Evolutionary conservation across 2,888 invertebrate genomes (phyloP).

Genomic region (Xanthia icteritia): DNA sequence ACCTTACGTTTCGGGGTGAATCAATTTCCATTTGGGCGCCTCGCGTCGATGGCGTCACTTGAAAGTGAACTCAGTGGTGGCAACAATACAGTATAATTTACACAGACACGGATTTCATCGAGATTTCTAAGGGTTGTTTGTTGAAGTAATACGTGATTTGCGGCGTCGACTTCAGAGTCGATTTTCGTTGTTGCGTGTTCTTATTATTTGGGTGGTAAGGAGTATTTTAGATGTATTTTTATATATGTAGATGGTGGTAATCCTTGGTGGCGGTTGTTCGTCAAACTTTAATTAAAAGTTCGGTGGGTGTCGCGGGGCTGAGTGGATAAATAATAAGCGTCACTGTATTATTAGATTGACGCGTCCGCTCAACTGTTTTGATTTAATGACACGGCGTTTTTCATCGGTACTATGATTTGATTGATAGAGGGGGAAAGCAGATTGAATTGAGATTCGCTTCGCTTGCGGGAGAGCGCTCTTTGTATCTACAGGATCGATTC

Average conservation of each 20-base stretch:
- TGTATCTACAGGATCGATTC: slow-evolving; percentile 48
- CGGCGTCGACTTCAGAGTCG: slow-evolving; percentile 79
- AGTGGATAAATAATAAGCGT: slow-evolving; percentile 61
- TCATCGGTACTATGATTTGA: slow-evolving; percentile 58
- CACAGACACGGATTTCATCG: slow-evolving; percentile 73
- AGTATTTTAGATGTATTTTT: slow-evolving; percentile 70
- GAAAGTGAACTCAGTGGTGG: slow-evolving; percentile 71
- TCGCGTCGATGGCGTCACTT: slow-evolving; percentile 68
- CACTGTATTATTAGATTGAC: slow-evolving; percentile 62
- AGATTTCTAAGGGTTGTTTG: slow-evolving; percentile 83
- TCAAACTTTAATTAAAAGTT: slow-evolving; percentile 85
- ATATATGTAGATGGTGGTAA: slow-evolving; percentile 64
- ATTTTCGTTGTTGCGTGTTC: slow-evolving; percentile 70
- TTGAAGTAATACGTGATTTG: slow-evolving; percentile 88
- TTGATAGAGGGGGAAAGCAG: slow-evolving; percentile 56
- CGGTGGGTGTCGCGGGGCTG: slow-evolving; percentile 57
- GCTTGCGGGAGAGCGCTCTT: slow-evolving; percentile 50
- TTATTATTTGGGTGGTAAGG: slow-evolving; percentile 72
- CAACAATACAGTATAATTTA: slow-evolving; percentile 82
- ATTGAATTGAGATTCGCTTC: slow-evolving; percentile 60
- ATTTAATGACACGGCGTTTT: slow-evolving; percentile 65
- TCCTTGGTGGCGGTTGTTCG: slow-evolving; percentile 67
- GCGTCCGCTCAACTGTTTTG: slow-evolving; percentile 57
- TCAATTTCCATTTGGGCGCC: slow-evolving; percentile 86
- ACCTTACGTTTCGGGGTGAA: slow-evolving; percentile 84